Base-by-base conservation (phyloP, 2,888 invertebrate genomes). In the Platynereis dumerilii region DNA sequence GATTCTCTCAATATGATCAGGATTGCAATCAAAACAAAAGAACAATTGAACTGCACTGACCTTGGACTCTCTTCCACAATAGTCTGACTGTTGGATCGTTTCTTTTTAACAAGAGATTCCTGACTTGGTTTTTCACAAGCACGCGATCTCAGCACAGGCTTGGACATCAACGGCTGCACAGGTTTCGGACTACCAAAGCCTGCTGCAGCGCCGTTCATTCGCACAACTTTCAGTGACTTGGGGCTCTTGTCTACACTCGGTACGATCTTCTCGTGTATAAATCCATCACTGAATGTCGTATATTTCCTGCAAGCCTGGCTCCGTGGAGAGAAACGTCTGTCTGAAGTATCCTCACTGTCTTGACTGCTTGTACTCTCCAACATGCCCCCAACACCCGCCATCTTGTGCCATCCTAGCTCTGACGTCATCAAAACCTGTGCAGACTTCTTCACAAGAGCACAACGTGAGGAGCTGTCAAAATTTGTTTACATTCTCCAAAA, bases 361-460 rank as follows among this genome's bases (percentile, higher is more conserved):
- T 78, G 71, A 67, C 70, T 69, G 71, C 76, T 73, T 72, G 69
- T 75, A 70, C 75, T 58, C 26, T 54, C 74, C 62, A 69, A 71
- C 74, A 73, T 69, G 76, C 79, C 78, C 76, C 78, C 78, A 73
- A 78, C 79, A 68, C 75, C 76, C 79, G 79, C 80, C 80, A 80
- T 80, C 75, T 78, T 79, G 74, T 69, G 72, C 73, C 34, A 75
- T 74, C 62, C 56, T 55, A 74, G 71, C 74, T 72, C 76, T 74
- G 73, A 78, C 78, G 78, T 80, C 77, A 75, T 42, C 58, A 42
- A 58, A 34, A 39, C 34, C 26, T 58, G 58, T 39, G 58, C 42
- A 24, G 39, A 58, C 34, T 34, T 34, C 34, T 34, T 7, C 55
- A 34, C 34, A 34, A 34, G 34, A 7, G 34, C 34, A 34, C 34